Evolutionary conservation across 92 coral and sea anemone genomes (phyloP).

Genomic region (Isaurus tuberculatus): DNA sequence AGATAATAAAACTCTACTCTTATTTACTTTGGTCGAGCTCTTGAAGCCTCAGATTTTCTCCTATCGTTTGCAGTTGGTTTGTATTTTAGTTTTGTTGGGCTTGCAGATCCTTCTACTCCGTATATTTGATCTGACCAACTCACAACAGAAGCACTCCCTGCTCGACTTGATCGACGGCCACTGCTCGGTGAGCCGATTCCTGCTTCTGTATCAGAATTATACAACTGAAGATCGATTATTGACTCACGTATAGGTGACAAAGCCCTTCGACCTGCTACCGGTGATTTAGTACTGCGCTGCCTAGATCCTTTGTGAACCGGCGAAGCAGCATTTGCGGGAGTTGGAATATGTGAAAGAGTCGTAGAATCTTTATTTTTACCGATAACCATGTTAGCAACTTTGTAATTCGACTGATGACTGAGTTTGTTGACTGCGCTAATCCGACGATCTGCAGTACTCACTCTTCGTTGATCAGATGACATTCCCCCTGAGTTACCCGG

Average conservation of each 20-base stretch:
- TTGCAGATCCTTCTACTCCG: conserved; percentile 71
- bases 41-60: conserved; percentile 76
- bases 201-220: conserved; percentile 80
- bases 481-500: conserved; percentile 60
- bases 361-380: conserved; percentile 89
- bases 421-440: conserved; percentile 62
- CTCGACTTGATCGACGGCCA: conserved; percentile 77
- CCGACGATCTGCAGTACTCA: conserved; percentile 63
- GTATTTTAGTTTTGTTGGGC: conserved; percentile 84
- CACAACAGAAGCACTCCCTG: conserved; percentile 86
- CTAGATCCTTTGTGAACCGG: conserved; percentile 62
- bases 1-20: background rate
- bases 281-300: conserved; percentile 82
- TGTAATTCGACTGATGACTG: conserved; percentile 93
- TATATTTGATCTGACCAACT: conserved; percentile 99
- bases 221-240: conserved; percentile 53
- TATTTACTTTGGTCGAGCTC: conserved; percentile 77
- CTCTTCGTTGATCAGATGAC: conserved; percentile 63
- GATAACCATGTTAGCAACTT: conserved; percentile 96
- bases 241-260: conserved; percentile 94
- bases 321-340: conserved; percentile 65
- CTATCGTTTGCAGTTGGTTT: conserved; percentile 66
- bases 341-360: conserved; percentile 39
- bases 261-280: conserved; percentile 88
- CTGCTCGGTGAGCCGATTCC: conserved; percentile 66